Evolutionary conservation across 2,113 vertebrate species (phyloP), one percentile per base, ranked within the genome.

Genomic region (Poeciliopsis occidentalis): DNA sequence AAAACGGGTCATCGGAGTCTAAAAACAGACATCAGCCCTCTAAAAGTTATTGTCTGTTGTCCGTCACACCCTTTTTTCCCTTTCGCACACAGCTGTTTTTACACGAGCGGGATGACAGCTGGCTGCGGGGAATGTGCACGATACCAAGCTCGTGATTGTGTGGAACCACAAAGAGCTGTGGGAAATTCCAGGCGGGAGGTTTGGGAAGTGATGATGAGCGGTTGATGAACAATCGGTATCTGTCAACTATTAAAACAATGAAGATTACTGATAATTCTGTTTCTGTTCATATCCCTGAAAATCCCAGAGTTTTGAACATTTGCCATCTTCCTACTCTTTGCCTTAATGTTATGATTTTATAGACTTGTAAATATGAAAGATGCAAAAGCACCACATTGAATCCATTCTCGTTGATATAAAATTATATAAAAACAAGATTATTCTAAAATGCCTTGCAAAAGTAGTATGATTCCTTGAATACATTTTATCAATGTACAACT

Each of bases 131-230:
- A 85, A 80, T 71, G 82, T 39, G 75, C 78, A 76, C 47, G 39
- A 60, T 77, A 34, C 34, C 0, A 67, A 83, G 89, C 87, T 90
- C 85, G 78, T 26, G 12, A 81, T 64, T 68, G 62, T 47, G 70
- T 60, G 72, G 77, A 88, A 74, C 72, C 54, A 62, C 15, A 75
- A 15, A 24, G 65, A 76, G 62, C 54, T 84, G 67, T 90, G 91
- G 92, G 89, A 91, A 93, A 91, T 85, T 88, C 85, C 88, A 57
- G 27, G 37, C 26, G 27, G 77, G 81, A 86, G 60, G 32, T 62
- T 60, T 37, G 76, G 63, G 71, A 69, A 61, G 47, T 62, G 80
- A 80, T 12, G 7, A 61, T 67, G 71, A 73, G 62, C 17, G 19
- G 69, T 22, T 74, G 65, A 62, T 24, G 44, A 64, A 60, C 19